phyloP scores from a whole-genome alignment of 2,113 vertebrate genomes.

The Mirza zaza region DNA sequence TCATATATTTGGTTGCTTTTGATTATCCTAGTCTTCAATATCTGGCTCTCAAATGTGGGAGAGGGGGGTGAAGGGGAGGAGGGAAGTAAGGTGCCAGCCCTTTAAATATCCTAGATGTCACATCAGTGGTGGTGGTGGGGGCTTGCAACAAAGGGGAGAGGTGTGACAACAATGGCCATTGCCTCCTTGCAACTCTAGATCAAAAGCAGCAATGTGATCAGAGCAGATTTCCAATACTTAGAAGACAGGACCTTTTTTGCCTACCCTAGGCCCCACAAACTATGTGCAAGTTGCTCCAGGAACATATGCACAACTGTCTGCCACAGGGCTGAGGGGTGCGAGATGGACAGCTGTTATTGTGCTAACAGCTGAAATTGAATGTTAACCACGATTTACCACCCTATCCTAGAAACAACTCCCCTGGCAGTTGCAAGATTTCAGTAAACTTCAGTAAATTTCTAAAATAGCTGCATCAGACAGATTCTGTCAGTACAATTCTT shows the following conservation, averaged over 20 bases:
- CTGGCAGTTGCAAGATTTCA: neutral
- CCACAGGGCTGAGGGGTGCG: neutral
- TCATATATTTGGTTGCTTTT: neutral
- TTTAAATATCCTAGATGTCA: neutral
- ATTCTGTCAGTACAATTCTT: neutral
- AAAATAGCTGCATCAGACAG: neutral
- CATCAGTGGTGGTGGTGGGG: neutral
- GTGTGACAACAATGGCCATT: neutral
- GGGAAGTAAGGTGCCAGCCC: neutral
- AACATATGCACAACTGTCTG: neutral
- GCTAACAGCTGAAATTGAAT: neutral
- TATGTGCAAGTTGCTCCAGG: neutral
- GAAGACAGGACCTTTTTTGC: neutral
- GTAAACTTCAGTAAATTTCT: neutral
- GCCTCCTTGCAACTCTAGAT: neutral
- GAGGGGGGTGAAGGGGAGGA: neutral
- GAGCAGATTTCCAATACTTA: neutral
- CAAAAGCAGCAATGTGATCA: neutral
- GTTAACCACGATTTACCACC: neutral
- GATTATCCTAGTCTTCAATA: neutral
- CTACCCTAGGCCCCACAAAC: neutral
- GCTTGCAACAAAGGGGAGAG: neutral
- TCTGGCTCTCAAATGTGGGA: neutral
- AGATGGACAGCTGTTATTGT: neutral
- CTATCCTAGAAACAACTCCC: neutral